phyloP scores from a whole-genome alignment of 2,888 invertebrate species.

The Baronia brevicornis region DNA sequence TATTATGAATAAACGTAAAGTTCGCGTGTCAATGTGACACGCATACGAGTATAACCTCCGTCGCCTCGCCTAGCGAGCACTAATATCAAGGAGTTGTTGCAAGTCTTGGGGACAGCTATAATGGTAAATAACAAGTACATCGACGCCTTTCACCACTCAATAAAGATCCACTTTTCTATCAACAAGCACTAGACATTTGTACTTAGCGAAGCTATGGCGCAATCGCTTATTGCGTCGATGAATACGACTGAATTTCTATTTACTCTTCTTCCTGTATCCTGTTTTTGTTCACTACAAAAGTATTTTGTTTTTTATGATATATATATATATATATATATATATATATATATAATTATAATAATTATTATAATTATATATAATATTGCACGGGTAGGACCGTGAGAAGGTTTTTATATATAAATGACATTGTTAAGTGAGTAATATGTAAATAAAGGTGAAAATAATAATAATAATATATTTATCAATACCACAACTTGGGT shows the following conservation, averaged over 20 bases:
- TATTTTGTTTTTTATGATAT: too few species aligned
- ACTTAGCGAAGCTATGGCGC: constrained; percentile 31
- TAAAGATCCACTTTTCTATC: constrained; percentile 63
- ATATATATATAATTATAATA: too few species aligned
- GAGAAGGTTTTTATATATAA: too few species aligned
- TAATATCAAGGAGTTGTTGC: constrained; percentile 41
- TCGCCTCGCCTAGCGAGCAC: constrained; percentile 36
- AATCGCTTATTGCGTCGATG: constrained; percentile 31
- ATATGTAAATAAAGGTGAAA: too few species aligned
- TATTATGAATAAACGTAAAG: constrained; percentile 10
- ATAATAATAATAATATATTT: too few species aligned
- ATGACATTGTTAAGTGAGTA: too few species aligned
- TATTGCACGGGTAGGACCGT: too few species aligned
- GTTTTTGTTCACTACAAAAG: constrained; percentile 8
- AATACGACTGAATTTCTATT: constrained; percentile 28
- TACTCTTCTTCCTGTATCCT: constrained; percentile 5
- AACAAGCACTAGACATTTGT: constrained; percentile 37
- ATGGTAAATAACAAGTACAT: constrained; percentile 30
- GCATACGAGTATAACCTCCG: constrained; percentile 26
- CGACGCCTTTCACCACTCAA: constrained; percentile 52
- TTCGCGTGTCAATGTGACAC: constrained; percentile 11
- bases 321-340: too few species aligned
- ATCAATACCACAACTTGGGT: too few species aligned
- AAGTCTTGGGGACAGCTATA: constrained; percentile 32
- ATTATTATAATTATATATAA: too few species aligned